Conservation (phyloP, 2,797 vertebrate genomes). For the Linurgus olivaceus region DNA sequence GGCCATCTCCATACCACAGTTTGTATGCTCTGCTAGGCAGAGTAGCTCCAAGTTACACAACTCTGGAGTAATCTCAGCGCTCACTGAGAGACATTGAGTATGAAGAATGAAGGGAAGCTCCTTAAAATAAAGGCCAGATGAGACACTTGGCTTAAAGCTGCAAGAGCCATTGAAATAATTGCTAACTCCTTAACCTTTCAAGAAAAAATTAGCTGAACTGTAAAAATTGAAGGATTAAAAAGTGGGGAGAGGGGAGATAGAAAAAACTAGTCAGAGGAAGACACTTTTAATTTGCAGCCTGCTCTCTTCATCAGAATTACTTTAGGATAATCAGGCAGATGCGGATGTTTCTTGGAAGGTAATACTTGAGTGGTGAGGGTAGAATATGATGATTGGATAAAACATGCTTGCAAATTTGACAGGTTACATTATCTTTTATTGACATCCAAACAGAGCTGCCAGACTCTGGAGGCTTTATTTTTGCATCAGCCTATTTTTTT, state of each 20-base stretch:
- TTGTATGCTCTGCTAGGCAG: neutral
- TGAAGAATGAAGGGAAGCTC: neutral
- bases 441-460: slow-evolving; percentile 53
- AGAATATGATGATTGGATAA: slow-evolving; percentile 44
- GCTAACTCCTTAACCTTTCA: slow-evolving; percentile 62
- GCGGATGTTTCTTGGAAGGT: slow-evolving; percentile 64
- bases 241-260: neutral
- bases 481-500: slow-evolving; percentile 38
- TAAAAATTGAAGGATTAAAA: slow-evolving; percentile 35
- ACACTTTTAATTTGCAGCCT: slow-evolving; percentile 58
- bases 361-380: slow-evolving; percentile 60
- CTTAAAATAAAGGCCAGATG: slow-evolving; percentile 49
- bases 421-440: slow-evolving; percentile 68
- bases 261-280: slow-evolving; percentile 8
- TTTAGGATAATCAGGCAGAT: slow-evolving; percentile 66
- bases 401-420: slow-evolving; percentile 66
- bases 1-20: neutral
- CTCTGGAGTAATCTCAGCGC: neutral
- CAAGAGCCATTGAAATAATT: slow-evolving; percentile 56
- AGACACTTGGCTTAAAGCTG: slow-evolving; percentile 22
- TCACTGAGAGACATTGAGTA: neutral
- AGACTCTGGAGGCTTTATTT: slow-evolving; percentile 56
- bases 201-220: slow-evolving; percentile 46
- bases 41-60: neutral
- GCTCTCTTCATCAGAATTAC: slow-evolving; percentile 68